Percentiles rank a stretch among this genome's conserved stretches.
Evolutionary conservation across 2,888 invertebrate species (phyloP).

Genomic region (Drosophila testacea): DNA sequence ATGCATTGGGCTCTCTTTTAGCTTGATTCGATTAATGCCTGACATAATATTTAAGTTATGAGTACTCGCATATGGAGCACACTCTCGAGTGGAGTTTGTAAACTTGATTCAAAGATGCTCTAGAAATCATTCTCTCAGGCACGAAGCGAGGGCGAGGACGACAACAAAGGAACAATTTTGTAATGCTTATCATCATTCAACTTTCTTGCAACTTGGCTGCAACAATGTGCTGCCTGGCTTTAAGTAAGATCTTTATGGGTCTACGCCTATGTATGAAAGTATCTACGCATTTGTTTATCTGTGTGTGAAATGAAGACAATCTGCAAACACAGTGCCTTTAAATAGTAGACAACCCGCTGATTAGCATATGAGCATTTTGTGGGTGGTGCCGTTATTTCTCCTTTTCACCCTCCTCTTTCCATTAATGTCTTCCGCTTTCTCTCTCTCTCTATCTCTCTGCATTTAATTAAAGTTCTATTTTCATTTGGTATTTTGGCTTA

Average conservation of each 20-base stretch:
- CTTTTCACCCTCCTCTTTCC: slow-evolving; percentile 51
- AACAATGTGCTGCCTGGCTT: slow-evolving; percentile 34
- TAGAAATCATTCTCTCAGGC: not conserved
- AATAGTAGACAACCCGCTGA: slow-evolving; percentile 66
- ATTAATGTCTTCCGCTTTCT: slow-evolving; percentile 13
- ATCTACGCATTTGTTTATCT: slow-evolving; percentile 1
- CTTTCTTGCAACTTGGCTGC: slow-evolving; percentile 14
- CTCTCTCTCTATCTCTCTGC: slow-evolving; percentile 35
- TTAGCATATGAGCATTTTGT: slow-evolving; percentile 43
- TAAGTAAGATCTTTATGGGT: slow-evolving; percentile 28
- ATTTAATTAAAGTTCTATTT: slow-evolving; percentile 77
- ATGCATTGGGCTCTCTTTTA: slow-evolving; percentile 35
- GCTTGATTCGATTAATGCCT: slow-evolving; percentile 59
- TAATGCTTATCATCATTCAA: slow-evolving; percentile 40
- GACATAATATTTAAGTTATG: slow-evolving; percentile 48
- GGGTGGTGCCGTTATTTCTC: slow-evolving; percentile 46
- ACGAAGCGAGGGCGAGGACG: not conserved
- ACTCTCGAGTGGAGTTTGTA: slow-evolving; percentile 1
- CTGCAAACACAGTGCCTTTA: slow-evolving; percentile 59
- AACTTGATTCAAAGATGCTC: slow-evolving; percentile 5
- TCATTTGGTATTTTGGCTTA: slow-evolving; percentile 65
- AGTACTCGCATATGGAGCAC: slow-evolving; percentile 11
- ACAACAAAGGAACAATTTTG: slow-evolving; percentile 37
- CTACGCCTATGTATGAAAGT: not conserved
- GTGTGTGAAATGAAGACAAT: slow-evolving; percentile 53